Conservation (phyloP, 2,113 vertebrate species). For the Egretta garzetta region DNA sequence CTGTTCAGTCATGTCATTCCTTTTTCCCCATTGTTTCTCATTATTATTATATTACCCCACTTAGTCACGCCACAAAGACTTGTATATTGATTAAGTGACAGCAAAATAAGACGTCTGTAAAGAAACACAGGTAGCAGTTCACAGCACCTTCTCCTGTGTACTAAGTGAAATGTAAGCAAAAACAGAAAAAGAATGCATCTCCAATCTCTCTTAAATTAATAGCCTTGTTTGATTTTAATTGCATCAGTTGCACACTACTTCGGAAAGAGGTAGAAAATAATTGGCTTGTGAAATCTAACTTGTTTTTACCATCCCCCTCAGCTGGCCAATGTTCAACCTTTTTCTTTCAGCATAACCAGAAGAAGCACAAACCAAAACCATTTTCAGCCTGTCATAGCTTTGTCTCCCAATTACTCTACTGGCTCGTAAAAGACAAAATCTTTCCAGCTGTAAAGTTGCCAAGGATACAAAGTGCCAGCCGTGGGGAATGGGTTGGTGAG, state of each 20-base stretch:
- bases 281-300: background rate
- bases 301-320: background rate
- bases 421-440: background rate
- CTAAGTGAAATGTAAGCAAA: background rate
- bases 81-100: background rate
- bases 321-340: background rate
- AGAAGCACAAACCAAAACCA: background rate
- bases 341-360: constrained; percentile 19
- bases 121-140: background rate
- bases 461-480: background rate
- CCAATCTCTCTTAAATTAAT: background rate
- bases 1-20: background rate
- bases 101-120: background rate
- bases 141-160: background rate
- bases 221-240: background rate
- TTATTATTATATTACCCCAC: background rate
- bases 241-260: background rate
- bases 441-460: constrained; percentile 42
- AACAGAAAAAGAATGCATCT: background rate
- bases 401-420: background rate
- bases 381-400: constrained; percentile 13
- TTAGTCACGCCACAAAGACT: background rate
- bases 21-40: background rate
- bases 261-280: background rate
- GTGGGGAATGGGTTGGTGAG: background rate